Conservation (phyloP, 2,888 invertebrate genomes). For the Hymenopus coronatus region DNA sequence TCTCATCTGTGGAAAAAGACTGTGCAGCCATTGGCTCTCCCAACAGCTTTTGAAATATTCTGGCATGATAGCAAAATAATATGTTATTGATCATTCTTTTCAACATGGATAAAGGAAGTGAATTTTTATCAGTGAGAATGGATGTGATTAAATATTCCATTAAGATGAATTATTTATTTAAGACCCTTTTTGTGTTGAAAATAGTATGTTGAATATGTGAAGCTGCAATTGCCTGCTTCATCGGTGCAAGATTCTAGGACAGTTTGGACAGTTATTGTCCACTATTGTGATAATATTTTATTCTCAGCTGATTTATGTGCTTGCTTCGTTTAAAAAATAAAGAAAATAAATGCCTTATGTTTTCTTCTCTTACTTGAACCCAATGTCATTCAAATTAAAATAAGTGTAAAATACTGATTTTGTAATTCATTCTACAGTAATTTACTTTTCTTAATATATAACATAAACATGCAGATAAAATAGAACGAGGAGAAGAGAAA, state of each 20-base stretch:
- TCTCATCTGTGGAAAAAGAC: no score
- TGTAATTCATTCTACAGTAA: background rate
- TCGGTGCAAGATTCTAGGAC: background rate
- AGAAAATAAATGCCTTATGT: background rate
- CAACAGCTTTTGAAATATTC: no score
- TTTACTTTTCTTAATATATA: background rate
- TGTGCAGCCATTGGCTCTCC: no score
- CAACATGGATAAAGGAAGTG: background rate
- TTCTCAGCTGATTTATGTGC: background rate
- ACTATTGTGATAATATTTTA: background rate
- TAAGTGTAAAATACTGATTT: background rate
- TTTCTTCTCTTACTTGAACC: background rate
- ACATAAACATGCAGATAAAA: no score
- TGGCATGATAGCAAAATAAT: background rate
- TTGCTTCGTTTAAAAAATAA: background rate
- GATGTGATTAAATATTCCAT: background rate
- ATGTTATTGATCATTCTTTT: background rate
- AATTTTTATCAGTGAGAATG: background rate
- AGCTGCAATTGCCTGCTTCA: background rate
- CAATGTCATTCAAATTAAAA: background rate
- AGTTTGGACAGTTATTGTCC: background rate
- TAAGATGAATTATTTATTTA: background rate
- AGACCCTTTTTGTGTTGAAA: background rate
- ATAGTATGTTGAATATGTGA: background rate
- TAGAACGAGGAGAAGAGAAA: no score